A percentile compares a stretch with the other conserved stretches of the same genome.
phyloP scores from a whole-genome alignment of 2,113 vertebrate species.

The Leptobrachium leishanense region DNA sequence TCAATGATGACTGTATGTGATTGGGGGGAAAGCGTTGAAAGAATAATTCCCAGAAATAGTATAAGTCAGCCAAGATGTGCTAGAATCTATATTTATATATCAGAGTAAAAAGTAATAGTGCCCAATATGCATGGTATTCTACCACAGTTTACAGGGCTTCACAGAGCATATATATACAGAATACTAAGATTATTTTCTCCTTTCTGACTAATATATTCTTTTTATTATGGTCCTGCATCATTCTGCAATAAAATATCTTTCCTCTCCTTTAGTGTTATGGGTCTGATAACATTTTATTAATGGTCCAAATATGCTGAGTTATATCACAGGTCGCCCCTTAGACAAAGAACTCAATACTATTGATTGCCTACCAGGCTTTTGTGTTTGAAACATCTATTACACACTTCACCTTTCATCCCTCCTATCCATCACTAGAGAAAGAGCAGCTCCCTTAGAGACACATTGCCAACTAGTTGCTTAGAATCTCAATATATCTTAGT shows the following conservation, averaged over 20 bases:
- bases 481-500: not conserved
- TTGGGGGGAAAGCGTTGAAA: too few relatives aligned
- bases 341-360: constrained; percentile 6
- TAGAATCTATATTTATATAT: too few relatives aligned
- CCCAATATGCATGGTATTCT: too few relatives aligned
- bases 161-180: not conserved
- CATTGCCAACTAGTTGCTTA: constrained; percentile 3
- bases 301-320: not conserved
- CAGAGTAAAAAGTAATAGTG: too few relatives aligned
- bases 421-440: not conserved
- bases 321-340: not conserved
- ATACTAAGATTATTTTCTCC: not conserved
- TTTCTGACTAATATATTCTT: not conserved
- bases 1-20: too few relatives aligned
- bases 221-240: not conserved
- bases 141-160: not conserved
- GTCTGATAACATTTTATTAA: constrained; percentile 11
- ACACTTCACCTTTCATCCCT: not conserved
- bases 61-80: too few relatives aligned
- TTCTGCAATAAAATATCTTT: not conserved
- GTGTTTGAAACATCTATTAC: not conserved
- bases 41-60: too few relatives aligned
- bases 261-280: not conserved
- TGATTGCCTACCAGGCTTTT: constrained; percentile 11
- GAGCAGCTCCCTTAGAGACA: not conserved